These are phyloP conservation scores for Polypterus senegalus DNA, from an alignment of 2,113 vertebrate genomes.

Conservation along the genomic window DNA sequence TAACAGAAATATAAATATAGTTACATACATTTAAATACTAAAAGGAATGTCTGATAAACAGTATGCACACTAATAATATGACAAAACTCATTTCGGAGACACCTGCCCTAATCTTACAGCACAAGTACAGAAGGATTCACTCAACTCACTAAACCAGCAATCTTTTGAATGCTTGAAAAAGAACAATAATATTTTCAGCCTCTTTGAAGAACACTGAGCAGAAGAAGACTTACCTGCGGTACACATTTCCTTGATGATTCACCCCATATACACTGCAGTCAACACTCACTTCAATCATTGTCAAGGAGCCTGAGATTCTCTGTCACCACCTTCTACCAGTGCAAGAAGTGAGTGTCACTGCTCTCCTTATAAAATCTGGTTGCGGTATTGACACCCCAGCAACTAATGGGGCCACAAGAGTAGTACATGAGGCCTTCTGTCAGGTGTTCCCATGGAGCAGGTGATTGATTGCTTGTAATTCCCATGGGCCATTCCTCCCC, in stretches of 20 bases:
- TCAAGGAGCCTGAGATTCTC: background rate
- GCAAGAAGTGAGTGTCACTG: background rate
- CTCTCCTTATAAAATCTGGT: background rate
- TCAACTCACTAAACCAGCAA: no score
- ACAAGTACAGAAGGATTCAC: no score
- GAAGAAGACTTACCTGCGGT: background rate
- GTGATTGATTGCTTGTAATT: background rate
- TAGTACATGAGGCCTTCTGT: background rate
- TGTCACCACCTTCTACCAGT: fast-evolving
- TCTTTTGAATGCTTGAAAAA: no score
- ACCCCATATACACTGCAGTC: slow-evolving; percentile 5
- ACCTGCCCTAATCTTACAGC: no score
- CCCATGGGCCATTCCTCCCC: background rate
- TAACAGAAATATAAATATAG: no score
- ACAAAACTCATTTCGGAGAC: no score
- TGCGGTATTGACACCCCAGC: background rate
- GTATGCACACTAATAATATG: no score
- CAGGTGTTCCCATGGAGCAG: background rate
- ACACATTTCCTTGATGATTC: background rate
- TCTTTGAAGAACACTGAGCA: no score
- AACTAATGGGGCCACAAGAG: background rate
- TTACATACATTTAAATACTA: no score
- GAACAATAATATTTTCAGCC: no score
- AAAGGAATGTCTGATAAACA: no score
- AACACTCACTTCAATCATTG: background rate